Percentiles rank a stretch among this genome's conserved stretches.
Conservation (phyloP, 2,888 invertebrate genomes). For the Cantharis lateralis region DNA sequence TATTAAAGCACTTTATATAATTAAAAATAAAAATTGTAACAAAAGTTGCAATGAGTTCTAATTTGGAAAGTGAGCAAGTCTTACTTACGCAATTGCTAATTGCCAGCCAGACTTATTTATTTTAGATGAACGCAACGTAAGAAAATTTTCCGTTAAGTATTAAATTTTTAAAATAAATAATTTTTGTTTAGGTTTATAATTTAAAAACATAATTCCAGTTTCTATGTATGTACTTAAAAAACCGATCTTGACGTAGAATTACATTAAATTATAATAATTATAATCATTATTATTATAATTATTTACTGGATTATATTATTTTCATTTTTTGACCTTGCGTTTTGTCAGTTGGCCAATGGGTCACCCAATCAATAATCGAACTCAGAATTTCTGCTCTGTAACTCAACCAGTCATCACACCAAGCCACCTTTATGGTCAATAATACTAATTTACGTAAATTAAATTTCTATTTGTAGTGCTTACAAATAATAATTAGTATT, state of each 20-base stretch:
- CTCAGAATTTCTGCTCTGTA: too few relatives aligned
- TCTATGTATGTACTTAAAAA: too few relatives aligned
- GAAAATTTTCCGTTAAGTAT: background rate
- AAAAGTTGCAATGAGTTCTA: background rate
- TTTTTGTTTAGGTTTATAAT: background rate
- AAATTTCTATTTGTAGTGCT: background rate
- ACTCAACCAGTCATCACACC: too few relatives aligned
- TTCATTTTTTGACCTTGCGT: too few relatives aligned
- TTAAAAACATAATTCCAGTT: too few relatives aligned
- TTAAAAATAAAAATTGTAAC: background rate
- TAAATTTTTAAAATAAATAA: background rate
- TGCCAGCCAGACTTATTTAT: background rate
- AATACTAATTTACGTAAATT: background rate
- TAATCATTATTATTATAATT: too few relatives aligned
- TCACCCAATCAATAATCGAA: too few relatives aligned
- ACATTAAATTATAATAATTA: too few relatives aligned
- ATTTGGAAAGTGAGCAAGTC: background rate
- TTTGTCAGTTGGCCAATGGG: too few relatives aligned
- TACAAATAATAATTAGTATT: background rate
- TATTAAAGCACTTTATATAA: background rate
- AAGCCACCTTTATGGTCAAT: too few relatives aligned
- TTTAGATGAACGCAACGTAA: background rate
- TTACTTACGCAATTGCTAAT: background rate
- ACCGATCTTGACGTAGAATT: too few relatives aligned
- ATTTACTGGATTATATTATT: too few relatives aligned